A percentile compares a stretch with the other conserved stretches of the same genome.
phyloP scores from a whole-genome alignment of 2,888 invertebrate genomes.

The Chesias legatella region DNA sequence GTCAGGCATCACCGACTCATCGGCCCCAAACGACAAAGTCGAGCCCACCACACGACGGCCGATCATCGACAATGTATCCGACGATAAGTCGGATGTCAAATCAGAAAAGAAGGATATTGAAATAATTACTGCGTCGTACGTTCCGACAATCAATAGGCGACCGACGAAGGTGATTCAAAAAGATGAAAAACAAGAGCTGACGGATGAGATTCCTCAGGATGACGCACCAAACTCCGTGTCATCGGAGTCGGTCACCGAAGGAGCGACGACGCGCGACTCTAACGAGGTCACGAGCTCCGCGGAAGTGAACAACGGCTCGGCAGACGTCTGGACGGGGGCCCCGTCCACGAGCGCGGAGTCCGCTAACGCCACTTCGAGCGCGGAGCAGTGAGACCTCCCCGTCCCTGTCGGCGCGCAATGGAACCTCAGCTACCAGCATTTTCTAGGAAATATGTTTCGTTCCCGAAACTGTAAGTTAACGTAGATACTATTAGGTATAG shows the following conservation, averaged over 20 bases:
- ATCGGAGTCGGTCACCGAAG: constrained; percentile 35
- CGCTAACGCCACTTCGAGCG: constrained; percentile 26
- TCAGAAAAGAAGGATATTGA: constrained; percentile 63
- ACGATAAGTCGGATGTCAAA: constrained; percentile 43
- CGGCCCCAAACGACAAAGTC: constrained; percentile 59
- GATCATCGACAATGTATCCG: constrained; percentile 69
- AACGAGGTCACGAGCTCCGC: constrained; percentile 20
- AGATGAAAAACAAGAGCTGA: constrained; percentile 36
- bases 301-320: constrained; percentile 3
- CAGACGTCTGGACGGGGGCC: constrained; percentile 2
- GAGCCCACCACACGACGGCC: constrained; percentile 67
- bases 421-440: constrained; percentile 73
- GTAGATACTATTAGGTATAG: constrained; percentile 71
- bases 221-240: constrained; percentile 28
- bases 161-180: constrained; percentile 68
- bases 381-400: constrained; percentile 37
- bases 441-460: constrained; percentile 72
- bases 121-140: constrained; percentile 65
- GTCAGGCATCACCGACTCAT: constrained; percentile 59
- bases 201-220: constrained; percentile 21
- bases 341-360: background rate
- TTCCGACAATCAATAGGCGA: constrained; percentile 59
- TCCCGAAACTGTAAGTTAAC: constrained; percentile 70
- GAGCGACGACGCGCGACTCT: constrained; percentile 3
- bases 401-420: constrained; percentile 32